phyloP scores from a whole-genome alignment of 2,888 invertebrate species.

The Nephrotoma flavescens region DNA sequence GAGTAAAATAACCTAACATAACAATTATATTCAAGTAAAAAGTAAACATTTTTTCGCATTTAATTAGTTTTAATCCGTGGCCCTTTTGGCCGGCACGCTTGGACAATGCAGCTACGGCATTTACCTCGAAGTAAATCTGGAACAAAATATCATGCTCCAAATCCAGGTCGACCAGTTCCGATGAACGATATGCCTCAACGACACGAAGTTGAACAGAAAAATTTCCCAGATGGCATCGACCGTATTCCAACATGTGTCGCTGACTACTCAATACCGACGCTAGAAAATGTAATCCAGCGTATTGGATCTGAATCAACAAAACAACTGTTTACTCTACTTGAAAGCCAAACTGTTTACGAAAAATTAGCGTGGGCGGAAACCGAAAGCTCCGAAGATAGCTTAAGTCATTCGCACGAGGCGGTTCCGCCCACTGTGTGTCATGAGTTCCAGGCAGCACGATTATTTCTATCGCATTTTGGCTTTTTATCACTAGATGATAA shows the following conservation, averaged over 20 bases:
- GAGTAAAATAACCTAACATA: conserved; percentile 13
- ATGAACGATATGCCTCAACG: conserved; percentile 50
- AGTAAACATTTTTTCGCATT: conserved; percentile 5
- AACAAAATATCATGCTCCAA: conserved; percentile 38
- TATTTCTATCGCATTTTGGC: conserved; percentile 93
- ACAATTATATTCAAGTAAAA: not conserved
- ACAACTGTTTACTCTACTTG: conserved; percentile 55
- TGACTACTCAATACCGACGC: conserved; percentile 79
- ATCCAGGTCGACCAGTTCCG: conserved; percentile 58
- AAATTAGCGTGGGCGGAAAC: conserved; percentile 37
- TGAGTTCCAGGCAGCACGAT: conserved; percentile 88
- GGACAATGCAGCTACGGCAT: conserved; percentile 82
- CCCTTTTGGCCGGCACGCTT: conserved; percentile 88
- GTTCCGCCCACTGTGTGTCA: conserved; percentile 67
- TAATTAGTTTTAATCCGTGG: conserved; percentile 69
- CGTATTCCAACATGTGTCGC: conserved; percentile 67
- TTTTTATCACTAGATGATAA: conserved; percentile 50
- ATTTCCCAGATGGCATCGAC: conserved; percentile 68
- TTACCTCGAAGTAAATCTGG: conserved; percentile 70
- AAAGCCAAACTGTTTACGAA: conserved; percentile 49
- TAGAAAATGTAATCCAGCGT: conserved; percentile 57
- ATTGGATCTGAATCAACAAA: conserved; percentile 37
- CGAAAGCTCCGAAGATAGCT: conserved; percentile 28
- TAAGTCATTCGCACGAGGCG: conserved; percentile 52
- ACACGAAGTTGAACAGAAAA: conserved; percentile 53